phyloP scores from a whole-genome alignment of 2,888 invertebrate species.

The Drosophila anomelani region DNA sequence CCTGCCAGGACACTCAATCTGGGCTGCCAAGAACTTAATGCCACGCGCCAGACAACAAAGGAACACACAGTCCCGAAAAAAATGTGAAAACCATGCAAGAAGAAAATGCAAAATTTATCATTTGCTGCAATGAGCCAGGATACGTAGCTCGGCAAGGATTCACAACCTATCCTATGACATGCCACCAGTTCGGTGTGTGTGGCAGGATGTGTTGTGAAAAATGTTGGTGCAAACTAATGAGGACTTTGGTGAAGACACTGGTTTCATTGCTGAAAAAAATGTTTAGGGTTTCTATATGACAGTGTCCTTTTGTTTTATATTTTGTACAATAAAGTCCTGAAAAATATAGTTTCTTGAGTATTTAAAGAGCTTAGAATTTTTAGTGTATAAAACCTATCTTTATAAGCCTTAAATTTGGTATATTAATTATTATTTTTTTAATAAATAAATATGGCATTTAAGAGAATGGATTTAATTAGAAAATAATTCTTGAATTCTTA shows the following conservation, averaged over 20 bases:
- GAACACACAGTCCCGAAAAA: constrained; percentile 21
- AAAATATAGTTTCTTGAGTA: background rate
- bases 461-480: too few species aligned
- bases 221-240: constrained; percentile 45
- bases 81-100: constrained; percentile 35
- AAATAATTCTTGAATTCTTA: too few species aligned
- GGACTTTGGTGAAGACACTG: constrained; percentile 5
- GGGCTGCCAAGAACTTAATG: constrained; percentile 59
- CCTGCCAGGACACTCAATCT: constrained; percentile 57
- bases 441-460: too few species aligned
- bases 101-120: constrained; percentile 67
- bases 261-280: background rate
- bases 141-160: constrained; percentile 11
- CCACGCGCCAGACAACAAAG: constrained; percentile 72
- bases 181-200: constrained; percentile 12
- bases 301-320: too few species aligned
- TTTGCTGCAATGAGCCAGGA: constrained; percentile 58
- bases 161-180: constrained; percentile 40
- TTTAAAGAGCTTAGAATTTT: background rate
- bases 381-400: background rate
- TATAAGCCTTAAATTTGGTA: background rate
- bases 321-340: background rate
- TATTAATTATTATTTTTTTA: background rate
- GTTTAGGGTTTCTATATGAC: too few species aligned
- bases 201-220: constrained; percentile 13